Base-by-base conservation (phyloP, 92 coral and sea anemone species). In the Ricordea florida region DNA sequence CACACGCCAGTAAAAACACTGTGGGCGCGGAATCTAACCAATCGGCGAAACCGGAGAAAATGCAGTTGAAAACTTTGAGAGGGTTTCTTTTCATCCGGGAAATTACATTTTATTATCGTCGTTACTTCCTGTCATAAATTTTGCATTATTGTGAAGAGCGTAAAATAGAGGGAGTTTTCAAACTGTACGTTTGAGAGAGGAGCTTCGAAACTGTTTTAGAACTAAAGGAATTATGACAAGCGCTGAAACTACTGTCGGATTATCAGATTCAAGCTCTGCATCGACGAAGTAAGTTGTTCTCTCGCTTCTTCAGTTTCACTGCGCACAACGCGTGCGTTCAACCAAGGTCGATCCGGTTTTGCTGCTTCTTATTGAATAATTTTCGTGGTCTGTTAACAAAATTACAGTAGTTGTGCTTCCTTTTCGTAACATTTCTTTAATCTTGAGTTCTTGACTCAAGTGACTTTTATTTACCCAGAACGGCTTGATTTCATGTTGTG, bases 51-150 rank as follows among this genome's bases (percentile, higher is more conserved):
- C 60, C 62, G 46, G 27, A 33, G 59, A 37, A 49, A 57, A 10
- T 16, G 45, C 13, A 57, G 66, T 68, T 79, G 85, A 74, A 72
- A 37, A 11, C 20, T 47, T 48, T 6, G 36, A 5, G 36, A 66
- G 45, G 78, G 79, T n/a, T 51, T 77, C 48, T 16, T 43, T 45
- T 11, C 83, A 88, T 88, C 93, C 93, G 93, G 93, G 93, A 74
- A 15, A 10, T 38, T 62, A 17, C n/a, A 4, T 53, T 45, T 43
- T 30, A 22, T 48, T 45, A 62, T 62, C 44, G 73, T 11, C 66
- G 27, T 52, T 29, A 66, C 80, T 74, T 74, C 83, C 71, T 74
- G 83, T 74, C 65, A 82, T 74, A 56, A 82, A 75, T 74, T 75
- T 74, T 82, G 64, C 30, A 81, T 68, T 26, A 20, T 26, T 28